phyloP scores from a whole-genome alignment of 2,888 invertebrate genomes.

The Drosophila robusta region DNA sequence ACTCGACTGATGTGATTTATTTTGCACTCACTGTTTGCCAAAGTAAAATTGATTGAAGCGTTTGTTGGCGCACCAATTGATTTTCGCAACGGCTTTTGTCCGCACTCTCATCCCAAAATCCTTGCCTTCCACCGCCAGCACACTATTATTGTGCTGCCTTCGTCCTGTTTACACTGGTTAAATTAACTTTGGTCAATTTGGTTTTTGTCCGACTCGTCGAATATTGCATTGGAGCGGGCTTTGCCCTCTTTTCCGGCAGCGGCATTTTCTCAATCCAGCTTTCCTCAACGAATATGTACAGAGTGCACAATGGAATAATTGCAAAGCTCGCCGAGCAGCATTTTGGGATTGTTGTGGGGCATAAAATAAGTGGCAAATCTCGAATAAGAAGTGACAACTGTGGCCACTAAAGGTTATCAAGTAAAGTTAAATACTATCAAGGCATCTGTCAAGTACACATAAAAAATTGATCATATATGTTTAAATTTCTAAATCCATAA shows the following conservation, averaged over 20 bases:
- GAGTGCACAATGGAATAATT: slow-evolving; percentile 22
- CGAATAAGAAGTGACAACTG: neutral
- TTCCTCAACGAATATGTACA: slow-evolving; percentile 12
- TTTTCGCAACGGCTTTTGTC: slow-evolving; percentile 51
- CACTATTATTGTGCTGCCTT: slow-evolving; percentile 32
- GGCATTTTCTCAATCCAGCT: slow-evolving; percentile 14
- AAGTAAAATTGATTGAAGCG: slow-evolving; percentile 81
- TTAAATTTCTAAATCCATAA: no score
- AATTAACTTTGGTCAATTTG: slow-evolving; percentile 81
- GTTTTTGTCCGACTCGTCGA: slow-evolving; percentile 57
- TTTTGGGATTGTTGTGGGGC: neutral
- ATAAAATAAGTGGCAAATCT: neutral
- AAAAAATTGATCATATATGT: no score
- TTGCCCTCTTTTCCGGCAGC: neutral
- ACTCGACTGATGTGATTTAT: slow-evolving; percentile 75
- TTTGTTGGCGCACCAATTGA: slow-evolving; percentile 78
- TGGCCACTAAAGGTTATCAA: neutral
- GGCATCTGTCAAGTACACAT: neutral
- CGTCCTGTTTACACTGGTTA: slow-evolving; percentile 74
- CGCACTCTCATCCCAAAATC: slow-evolving; percentile 14
- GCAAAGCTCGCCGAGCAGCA: slow-evolving; percentile 2
- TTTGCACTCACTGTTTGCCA: slow-evolving; percentile 80
- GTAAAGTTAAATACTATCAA: neutral
- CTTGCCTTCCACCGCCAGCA: no score
- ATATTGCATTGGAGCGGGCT: slow-evolving; percentile 45